Conservation (phyloP, 2,113 vertebrate species). For the Sinosuthora webbiana region DNA sequence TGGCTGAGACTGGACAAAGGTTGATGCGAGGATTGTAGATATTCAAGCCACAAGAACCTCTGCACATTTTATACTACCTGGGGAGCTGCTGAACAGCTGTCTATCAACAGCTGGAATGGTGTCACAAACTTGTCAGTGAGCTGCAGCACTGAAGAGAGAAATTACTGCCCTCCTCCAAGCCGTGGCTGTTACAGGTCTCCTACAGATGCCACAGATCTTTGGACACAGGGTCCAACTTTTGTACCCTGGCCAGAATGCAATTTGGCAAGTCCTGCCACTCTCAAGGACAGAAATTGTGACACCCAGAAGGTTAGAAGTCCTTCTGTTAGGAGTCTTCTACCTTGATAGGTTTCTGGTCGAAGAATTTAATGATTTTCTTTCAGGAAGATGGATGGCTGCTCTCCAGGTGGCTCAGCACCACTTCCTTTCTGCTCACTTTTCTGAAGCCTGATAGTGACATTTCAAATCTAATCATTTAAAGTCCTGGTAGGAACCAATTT, state of each 20-base stretch:
- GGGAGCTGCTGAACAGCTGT: background rate
- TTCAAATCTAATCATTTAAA: constrained; percentile 40
- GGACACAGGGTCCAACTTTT: background rate
- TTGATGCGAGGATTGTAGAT: background rate
- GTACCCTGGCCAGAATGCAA: background rate
- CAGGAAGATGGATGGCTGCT: constrained; percentile 9
- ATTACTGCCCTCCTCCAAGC: rapidly evolving
- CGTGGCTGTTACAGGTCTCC: rapidly evolving
- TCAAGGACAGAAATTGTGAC: background rate
- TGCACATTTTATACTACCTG: background rate
- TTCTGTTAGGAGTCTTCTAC: background rate
- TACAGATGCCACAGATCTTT: background rate
- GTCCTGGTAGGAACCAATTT: constrained; percentile 16
- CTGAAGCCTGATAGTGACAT: background rate
- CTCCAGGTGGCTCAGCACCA: background rate
- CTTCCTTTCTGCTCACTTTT: background rate
- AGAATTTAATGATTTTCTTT: constrained; percentile 39
- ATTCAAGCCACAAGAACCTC: background rate
- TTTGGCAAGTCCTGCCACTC: background rate
- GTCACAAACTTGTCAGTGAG: background rate
- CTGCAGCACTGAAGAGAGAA: background rate
- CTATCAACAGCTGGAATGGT: background rate
- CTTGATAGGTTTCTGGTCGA: background rate
- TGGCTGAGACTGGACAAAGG: background rate
- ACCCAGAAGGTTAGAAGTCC: background rate